These are phyloP conservation scores for Scytalopus superciliaris DNA, from an alignment of 2,113 vertebrate genomes.

Conservation along the genomic window DNA sequence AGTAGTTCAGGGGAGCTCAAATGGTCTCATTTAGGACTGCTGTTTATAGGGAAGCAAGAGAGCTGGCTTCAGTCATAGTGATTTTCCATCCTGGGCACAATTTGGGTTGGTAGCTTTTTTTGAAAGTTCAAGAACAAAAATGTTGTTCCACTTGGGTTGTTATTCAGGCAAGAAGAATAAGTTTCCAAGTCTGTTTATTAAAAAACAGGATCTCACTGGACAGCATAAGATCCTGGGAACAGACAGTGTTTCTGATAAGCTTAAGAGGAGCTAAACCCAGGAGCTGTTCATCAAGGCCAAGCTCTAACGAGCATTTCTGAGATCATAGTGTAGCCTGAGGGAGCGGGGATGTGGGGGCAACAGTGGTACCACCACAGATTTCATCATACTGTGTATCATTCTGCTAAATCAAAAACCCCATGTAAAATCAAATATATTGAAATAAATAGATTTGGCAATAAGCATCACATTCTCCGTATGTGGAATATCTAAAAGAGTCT, in stretches of 20 bases:
- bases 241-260: neutral
- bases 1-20: neutral
- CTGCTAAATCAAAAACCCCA: neutral
- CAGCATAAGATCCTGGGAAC: neutral
- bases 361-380: neutral
- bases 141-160: neutral
- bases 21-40: neutral
- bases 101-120: neutral
- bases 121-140: fast-evolving
- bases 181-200: neutral
- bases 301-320: neutral
- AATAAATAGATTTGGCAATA: neutral
- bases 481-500: neutral
- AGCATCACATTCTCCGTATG: fast-evolving
- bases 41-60: neutral
- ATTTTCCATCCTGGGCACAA: neutral
- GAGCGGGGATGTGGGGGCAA: neutral
- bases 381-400: neutral
- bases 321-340: neutral
- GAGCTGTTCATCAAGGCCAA: neutral
- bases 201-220: neutral
- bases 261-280: neutral
- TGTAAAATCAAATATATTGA: neutral
- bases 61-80: neutral
- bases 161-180: neutral